These are phyloP conservation scores for Decapterus maruadsi DNA, from an alignment of 2,797 vertebrate genomes.

Conservation along the genomic window DNA sequence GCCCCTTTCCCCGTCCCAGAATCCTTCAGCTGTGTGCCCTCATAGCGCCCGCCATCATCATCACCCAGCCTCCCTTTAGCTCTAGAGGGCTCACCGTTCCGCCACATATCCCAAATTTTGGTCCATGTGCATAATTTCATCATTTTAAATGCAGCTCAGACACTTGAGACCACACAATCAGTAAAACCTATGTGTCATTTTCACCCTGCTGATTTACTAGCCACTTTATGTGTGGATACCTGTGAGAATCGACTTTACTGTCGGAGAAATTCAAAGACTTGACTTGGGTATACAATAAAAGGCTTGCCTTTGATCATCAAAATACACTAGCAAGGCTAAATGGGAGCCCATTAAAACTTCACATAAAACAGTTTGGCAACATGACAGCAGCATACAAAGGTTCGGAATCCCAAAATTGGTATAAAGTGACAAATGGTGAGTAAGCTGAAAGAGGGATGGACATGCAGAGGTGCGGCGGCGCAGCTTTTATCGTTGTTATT, in stretches of 20 bases:
- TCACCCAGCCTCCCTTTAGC: constrained; percentile 14
- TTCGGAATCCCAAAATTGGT: constrained; percentile 75
- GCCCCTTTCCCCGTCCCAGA: constrained; percentile 62
- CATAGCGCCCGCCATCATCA: not conserved
- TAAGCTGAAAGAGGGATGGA: constrained; percentile 68
- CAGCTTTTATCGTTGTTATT: constrained; percentile 69
- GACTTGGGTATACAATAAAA: constrained; percentile 34
- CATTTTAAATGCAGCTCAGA: constrained; percentile 15
- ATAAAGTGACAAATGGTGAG: constrained; percentile 72
- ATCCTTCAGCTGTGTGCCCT: constrained; percentile 48
- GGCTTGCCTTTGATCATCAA: constrained; percentile 58
- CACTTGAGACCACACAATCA: constrained; percentile 45
- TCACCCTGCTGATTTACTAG: constrained; percentile 38
- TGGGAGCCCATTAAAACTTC: constrained; percentile 53
- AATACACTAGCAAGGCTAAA: constrained; percentile 49
- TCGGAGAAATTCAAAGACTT: constrained; percentile 37
- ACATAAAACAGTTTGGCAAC: constrained; percentile 58
- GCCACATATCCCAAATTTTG: not conserved
- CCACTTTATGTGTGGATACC: constrained; percentile 25
- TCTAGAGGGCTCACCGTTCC: not conserved
- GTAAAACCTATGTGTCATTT: constrained; percentile 23
- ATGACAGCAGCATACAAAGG: constrained; percentile 63
- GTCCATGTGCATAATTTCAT: not conserved
- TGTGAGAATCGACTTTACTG: constrained; percentile 28
- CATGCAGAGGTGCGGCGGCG: constrained; percentile 67